These are phyloP conservation scores for Lutjanus erythropterus DNA, from an alignment of 2,113 vertebrate genomes.

Conservation along the genomic window DNA sequence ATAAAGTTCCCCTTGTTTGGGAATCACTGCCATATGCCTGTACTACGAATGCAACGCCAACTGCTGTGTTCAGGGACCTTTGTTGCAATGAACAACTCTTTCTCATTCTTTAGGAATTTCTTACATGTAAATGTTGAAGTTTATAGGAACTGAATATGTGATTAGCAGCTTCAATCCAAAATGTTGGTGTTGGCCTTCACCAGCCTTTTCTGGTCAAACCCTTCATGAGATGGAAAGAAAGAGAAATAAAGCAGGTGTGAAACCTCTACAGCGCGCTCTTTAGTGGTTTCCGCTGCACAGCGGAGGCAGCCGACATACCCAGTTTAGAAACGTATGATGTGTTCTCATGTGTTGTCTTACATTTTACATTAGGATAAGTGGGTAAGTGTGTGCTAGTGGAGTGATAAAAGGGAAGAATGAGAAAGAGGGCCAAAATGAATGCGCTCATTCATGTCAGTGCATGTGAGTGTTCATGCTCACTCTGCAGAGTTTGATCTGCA, in stretches of 20 bases:
- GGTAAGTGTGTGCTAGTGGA: constrained; percentile 28
- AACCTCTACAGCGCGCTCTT: constrained; percentile 3
- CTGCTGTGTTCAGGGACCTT: too few relatives aligned
- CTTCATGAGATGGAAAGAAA: constrained; percentile 8
- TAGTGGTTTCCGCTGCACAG: constrained; percentile 24
- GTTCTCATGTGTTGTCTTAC: constrained; percentile 18
- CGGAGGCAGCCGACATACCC: not conserved
- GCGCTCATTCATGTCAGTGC: constrained; percentile 52
- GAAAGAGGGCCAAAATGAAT: constrained; percentile 40
- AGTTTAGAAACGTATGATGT: not conserved
- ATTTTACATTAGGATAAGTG: constrained; percentile 26
- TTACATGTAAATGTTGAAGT: not conserved
- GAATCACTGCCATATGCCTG: not conserved
- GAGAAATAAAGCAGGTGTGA: constrained; percentile 38
- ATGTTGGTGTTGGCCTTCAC: not conserved
- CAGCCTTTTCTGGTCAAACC: not conserved
- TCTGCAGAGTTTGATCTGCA: constrained; percentile 45
- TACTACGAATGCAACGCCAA: not conserved
- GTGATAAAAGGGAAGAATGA: constrained; percentile 31
- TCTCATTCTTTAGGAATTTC: not conserved
- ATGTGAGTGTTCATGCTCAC: constrained; percentile 39
- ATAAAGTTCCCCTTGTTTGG: not conserved
- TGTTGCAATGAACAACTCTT: not conserved
- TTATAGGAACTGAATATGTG: not conserved
- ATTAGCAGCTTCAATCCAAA: not conserved